phyloP scores from a whole-genome alignment of 1,140 invertebrate genomes.

The Drosophila seguyi region DNA sequence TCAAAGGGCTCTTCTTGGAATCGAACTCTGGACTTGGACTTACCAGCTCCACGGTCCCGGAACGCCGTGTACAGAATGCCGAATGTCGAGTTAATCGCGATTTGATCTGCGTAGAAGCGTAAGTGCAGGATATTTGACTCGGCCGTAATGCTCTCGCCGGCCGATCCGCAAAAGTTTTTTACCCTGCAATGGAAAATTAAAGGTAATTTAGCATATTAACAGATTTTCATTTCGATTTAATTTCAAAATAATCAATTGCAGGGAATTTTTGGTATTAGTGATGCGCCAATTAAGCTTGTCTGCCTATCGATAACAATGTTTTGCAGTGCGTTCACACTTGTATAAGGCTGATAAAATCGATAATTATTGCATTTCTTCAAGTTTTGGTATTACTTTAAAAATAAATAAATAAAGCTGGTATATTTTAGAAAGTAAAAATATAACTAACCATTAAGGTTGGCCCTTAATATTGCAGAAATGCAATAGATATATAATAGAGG shows the following conservation, averaged over 20 bases:
- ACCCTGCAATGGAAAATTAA: slow-evolving; percentile 76
- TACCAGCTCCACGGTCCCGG: slow-evolving; percentile 87
- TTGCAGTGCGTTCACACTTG: neutral
- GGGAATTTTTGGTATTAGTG: neutral
- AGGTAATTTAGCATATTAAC: neutral
- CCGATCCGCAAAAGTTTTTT: slow-evolving; percentile 92
- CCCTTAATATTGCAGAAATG: too few species aligned
- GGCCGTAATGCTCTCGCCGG: slow-evolving; percentile 89
- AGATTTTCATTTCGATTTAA: neutral
- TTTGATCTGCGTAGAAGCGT: slow-evolving; percentile 89
- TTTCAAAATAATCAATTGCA: neutral
- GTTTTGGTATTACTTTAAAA: too few species aligned
- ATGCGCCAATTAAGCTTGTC: neutral
- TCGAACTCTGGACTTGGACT: slow-evolving; percentile 26
- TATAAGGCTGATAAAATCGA: neutral
- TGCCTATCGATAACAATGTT: neutral
- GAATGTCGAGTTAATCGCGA: slow-evolving; percentile 89
- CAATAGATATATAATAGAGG: too few species aligned
- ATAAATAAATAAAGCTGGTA: too few species aligned
- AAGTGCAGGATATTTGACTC: slow-evolving; percentile 89
- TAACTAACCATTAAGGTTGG: too few species aligned
- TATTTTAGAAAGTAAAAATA: too few species aligned
- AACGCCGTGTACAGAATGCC: slow-evolving; percentile 90
- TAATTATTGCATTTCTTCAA: too few species aligned
- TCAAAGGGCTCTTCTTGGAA: slow-evolving; percentile 26